A percentile compares a stretch with the other conserved stretches of the same genome.
These are phyloP conservation scores for Montipora cactus DNA, from an alignment of 64 coral and sea anemone genomes.

Conservation along the genomic window DNA sequence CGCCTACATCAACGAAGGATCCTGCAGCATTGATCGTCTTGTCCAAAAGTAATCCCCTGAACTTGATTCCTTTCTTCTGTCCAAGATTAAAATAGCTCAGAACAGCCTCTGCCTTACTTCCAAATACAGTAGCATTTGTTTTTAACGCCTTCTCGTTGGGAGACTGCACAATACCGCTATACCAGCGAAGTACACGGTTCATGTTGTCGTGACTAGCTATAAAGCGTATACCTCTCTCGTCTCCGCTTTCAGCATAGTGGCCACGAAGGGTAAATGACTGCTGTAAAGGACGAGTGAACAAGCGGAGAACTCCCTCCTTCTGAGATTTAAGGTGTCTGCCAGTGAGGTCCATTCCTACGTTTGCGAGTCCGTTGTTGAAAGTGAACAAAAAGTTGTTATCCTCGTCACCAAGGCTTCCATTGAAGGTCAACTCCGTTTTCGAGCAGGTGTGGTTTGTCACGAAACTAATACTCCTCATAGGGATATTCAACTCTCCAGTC, in stretches of 20 bases:
- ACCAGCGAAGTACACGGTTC: constrained; percentile 82
- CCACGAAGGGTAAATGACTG: constrained; percentile 83
- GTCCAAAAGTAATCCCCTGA: constrained; percentile 53
- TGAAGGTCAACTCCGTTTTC: constrained; percentile 78
- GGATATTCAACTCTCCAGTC: constrained; percentile 74
- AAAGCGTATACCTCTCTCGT: constrained; percentile 85
- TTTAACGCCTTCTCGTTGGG: constrained; percentile 83
- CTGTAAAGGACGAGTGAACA: constrained; percentile 63
- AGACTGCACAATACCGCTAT: constrained; percentile 77
- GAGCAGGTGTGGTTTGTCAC: constrained; percentile 88
- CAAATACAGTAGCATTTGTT: constrained; percentile 82
- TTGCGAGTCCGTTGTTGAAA: constrained; percentile 72
- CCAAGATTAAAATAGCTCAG: constrained; percentile 75
- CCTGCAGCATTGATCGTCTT: constrained; percentile 53
- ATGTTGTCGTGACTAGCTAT: constrained; percentile 91
- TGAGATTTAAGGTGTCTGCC: constrained; percentile 65
- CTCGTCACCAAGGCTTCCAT: constrained; percentile 71
- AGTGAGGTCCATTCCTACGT: constrained; percentile 70
- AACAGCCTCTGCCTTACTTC: constrained; percentile 62
- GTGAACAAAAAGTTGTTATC: constrained; percentile 69
- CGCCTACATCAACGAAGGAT: constrained; percentile 26
- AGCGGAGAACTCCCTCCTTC: constrained; percentile 63
- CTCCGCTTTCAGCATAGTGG: constrained; percentile 52
- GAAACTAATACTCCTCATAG: constrained; percentile 61
- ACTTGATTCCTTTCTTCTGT: constrained; percentile 81